These are phyloP conservation scores for Agrilus planipennis DNA, from an alignment of 1,140 invertebrate genomes.

Conservation along the genomic window DNA sequence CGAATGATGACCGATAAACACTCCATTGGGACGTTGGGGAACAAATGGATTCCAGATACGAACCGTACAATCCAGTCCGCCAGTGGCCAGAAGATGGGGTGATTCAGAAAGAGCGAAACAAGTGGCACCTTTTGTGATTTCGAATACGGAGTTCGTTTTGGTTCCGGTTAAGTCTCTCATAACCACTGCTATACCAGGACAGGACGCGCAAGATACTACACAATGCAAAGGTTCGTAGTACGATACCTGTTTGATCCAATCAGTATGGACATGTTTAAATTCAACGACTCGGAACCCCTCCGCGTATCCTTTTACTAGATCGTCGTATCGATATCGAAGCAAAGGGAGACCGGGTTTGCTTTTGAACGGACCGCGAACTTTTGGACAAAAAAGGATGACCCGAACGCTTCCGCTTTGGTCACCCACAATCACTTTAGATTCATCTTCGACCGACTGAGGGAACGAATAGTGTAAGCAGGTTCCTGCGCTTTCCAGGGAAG, in stretches of 20 bases:
- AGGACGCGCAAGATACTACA: slow-evolving; percentile 39
- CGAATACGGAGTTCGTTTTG: slow-evolving; percentile 18
- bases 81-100: slow-evolving; percentile 49
- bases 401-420: slow-evolving; percentile 52
- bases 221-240: slow-evolving; percentile 38
- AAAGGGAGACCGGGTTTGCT: slow-evolving; percentile 45
- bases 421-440: slow-evolving; percentile 50
- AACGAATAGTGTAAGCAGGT: slow-evolving; percentile 53
- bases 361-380: slow-evolving; percentile 50
- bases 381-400: slow-evolving; percentile 43
- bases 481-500: slow-evolving; percentile 41
- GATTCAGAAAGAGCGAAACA: slow-evolving; percentile 46
- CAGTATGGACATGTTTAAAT: slow-evolving; percentile 42
- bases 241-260: slow-evolving; percentile 50
- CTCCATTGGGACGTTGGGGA: slow-evolving; percentile 43
- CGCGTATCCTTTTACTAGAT: slow-evolving; percentile 16
- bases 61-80: slow-evolving; percentile 57
- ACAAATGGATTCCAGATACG: slow-evolving; percentile 68
- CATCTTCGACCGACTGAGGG: slow-evolving; percentile 37
- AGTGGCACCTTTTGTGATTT: slow-evolving; percentile 36
- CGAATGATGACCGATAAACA: slow-evolving; percentile 55
- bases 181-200: slow-evolving; percentile 27
- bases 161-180: slow-evolving; percentile 25
- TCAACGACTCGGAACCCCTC: slow-evolving; percentile 34
- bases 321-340: slow-evolving; percentile 33